Evolutionary conservation across 2,113 vertebrate species (phyloP), one percentile per base, ranked within the genome.

Genomic region (Abramis brama): DNA sequence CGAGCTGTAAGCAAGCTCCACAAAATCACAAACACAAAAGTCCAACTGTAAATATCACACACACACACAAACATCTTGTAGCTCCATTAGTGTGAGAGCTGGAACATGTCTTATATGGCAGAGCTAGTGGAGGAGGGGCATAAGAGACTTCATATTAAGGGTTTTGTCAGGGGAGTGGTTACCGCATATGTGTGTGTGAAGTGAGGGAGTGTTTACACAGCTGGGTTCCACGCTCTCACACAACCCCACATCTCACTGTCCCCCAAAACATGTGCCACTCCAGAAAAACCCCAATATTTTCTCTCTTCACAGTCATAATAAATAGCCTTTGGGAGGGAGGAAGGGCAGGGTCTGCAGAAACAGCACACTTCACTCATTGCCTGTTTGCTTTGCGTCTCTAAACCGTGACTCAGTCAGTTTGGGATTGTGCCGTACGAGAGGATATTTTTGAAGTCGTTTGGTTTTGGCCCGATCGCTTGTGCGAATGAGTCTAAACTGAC

Each of bases 361-460:
- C 83, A 87, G 80, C 50, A 62, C 50, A 85, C 71, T 87, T 82
- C 71, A 85, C 85, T 89, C 62, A 85, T 43, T 86, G 47, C 36
- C 50, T 85, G 39, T 84, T 89, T 86, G 68, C 62, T 87, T 82
- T 75, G 74, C 13, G 74, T 79, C 55, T 86, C 83, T 45, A 85
- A 36, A 23, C 39, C 27, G 70, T 86, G 70, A 86, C 80, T 80
- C 85, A 86, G 64, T 82, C 50, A 17, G 45, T 66, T 75, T 76
- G 59, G 79, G 68, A 66, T 39, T 15, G 36, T 64, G 60, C 43
- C 60, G 27, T 84, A 85, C 57, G 45, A 90, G 86, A 89, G 89
- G 87, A 93, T 92, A 91, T 94, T 91, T 91, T 91, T 89, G 86
- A 85, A 83, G 87, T n/a, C 27, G 13, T 39, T 82, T 43, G 36